Evolutionary conservation across 2,888 invertebrate genomes (phyloP).

Genomic region (Panopea generosa): DNA sequence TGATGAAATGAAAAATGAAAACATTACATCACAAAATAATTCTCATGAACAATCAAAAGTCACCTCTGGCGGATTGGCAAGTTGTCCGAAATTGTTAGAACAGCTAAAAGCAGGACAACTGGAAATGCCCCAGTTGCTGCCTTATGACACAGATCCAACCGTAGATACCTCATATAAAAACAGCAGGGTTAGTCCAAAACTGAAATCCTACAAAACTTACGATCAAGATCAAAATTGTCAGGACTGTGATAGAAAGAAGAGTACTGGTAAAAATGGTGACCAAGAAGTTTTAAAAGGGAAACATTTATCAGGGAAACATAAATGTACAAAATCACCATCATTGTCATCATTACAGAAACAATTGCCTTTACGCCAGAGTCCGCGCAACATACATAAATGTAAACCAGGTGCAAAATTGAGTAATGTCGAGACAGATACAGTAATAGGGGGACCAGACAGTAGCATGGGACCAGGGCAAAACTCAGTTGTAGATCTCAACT

Average conservation of each 20-base stretch:
- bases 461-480: neutral
- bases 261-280: neutral
- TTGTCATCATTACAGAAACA: slow-evolving; percentile 6
- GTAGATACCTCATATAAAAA: slow-evolving; percentile 25
- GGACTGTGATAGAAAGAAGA: neutral
- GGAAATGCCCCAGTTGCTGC: slow-evolving; percentile 58
- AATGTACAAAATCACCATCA: slow-evolving; percentile 11
- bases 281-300: neutral
- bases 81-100: slow-evolving; percentile 14
- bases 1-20: slow-evolving; percentile 28
- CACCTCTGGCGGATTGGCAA: slow-evolving; percentile 5
- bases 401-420: neutral
- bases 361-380: slow-evolving; percentile 36
- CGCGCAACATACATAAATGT: slow-evolving; percentile 22
- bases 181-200: slow-evolving; percentile 42
- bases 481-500: neutral
- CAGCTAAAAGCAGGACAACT: slow-evolving; percentile 7
- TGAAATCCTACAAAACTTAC: slow-evolving; percentile 18
- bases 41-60: slow-evolving; percentile 4
- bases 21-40: neutral
- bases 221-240: neutral
- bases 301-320: slow-evolving; percentile 1
- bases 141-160: slow-evolving; percentile 49
- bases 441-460: neutral
- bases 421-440: too few relatives aligned